Percentiles rank a stretch among this genome's conserved stretches.
Conservation (phyloP, 1,140 invertebrate species). For the Ephestia elutella region DNA sequence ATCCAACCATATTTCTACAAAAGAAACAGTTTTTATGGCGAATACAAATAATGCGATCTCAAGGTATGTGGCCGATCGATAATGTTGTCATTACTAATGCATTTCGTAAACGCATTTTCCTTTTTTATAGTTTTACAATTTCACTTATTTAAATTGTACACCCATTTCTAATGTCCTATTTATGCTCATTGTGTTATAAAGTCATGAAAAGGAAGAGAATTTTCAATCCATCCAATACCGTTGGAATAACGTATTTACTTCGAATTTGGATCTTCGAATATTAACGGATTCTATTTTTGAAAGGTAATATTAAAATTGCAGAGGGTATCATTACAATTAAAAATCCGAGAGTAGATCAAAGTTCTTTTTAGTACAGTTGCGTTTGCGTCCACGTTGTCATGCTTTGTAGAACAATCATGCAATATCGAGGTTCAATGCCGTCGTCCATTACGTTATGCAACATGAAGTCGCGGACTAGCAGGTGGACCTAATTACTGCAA, state of each 20-base stretch:
- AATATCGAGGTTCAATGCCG: slow-evolving; percentile 5
- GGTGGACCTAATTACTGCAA: too few relatives aligned
- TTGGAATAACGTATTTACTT: slow-evolving; percentile 66
- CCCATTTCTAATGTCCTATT: not conserved
- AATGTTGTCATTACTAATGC: slow-evolving; percentile 49
- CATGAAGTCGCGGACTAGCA: too few relatives aligned
- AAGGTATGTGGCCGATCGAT: slow-evolving; percentile 69
- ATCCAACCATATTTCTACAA: slow-evolving; percentile 21
- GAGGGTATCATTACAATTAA: not conserved
- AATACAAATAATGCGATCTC: slow-evolving; percentile 56
- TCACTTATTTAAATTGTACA: not conserved
- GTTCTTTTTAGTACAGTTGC: not conserved
- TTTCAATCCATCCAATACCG: slow-evolving; percentile 25
- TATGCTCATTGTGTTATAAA: not conserved
- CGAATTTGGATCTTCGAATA: slow-evolving; percentile 70
- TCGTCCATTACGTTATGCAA: slow-evolving; percentile 7
- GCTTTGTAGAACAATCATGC: not conserved
- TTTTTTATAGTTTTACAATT: not conserved
- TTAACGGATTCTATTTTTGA: slow-evolving; percentile 63
- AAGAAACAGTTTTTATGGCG: slow-evolving; percentile 45
- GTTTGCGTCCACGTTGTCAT: not conserved
- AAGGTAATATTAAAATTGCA: slow-evolving; percentile 26
- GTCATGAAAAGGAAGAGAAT: not conserved
- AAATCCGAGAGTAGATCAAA: not conserved
- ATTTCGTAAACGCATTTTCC: slow-evolving; percentile 36